Evolutionary conservation across 2,888 invertebrate species (phyloP), one percentile per base, ranked within the genome.

Genomic region (Eumerus sabulonum): DNA sequence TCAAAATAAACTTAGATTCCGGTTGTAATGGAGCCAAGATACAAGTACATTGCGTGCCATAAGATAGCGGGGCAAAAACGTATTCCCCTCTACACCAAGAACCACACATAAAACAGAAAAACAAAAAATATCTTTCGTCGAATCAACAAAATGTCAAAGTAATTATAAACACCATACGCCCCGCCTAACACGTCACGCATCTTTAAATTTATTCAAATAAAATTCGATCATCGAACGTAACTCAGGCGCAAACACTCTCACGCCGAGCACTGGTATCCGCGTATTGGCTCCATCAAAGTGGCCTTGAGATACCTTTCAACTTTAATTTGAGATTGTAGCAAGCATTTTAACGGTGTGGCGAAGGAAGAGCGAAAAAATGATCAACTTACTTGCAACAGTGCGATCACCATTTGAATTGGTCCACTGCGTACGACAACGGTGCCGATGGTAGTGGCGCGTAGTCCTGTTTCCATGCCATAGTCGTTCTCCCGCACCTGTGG

Each of bases 401-500:
- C 96, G 85, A 97, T 94, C 85, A 97, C 95, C 86, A 97, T 93
- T 87, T 95, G 93, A 50, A 96, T 94, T 84, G 93, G 92, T 82
- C 96, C 96, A 86, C 96, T 95, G 87, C 95, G 95, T 79, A 97
- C 94, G 53, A 96, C 96, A 83, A 97, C 96, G 70, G 97, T 96
- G 88, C 96, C 96, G 85, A 97, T 94, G 84, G 96, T 96, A 73
- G 96, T 96, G 64, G 94, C 93, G 83, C 92, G 91, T 45, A 85
- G 83, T 76, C 86, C 83, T 51, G 81, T 68, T 45, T 57, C 57
- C 16, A 76, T 79, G 44, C 64, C 68, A 47, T 40, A 67, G 16
- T 72, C 68, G 42, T 66, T 81, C 36, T 82, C 79, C 48, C 82
- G 68, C 17, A 67, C 59, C 17, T 44, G 45, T 50, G 87, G 87